Base-by-base conservation (phyloP, 2,888 invertebrate genomes). In the Polymixis flavicincta region DNA sequence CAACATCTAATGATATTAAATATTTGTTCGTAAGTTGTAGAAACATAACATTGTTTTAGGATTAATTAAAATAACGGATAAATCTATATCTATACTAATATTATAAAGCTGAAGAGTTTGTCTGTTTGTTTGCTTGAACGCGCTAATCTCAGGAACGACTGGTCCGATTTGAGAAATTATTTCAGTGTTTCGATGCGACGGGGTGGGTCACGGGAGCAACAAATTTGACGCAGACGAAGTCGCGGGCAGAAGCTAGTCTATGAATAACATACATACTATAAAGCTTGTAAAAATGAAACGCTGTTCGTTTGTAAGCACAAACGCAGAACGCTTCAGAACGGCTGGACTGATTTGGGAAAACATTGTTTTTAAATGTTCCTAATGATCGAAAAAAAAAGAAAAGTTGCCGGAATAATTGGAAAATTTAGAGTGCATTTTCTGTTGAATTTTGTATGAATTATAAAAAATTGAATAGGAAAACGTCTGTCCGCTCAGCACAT, bases 1-100 rank as follows among this genome's bases (percentile, higher is more conserved):
- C 17, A 57, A 64, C 67, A 57, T 71, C 37, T 71, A 57, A 72
- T 76, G 76, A 76, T 72, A 55, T 72, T 25, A 67, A 68, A 71
- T 71, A 42, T 83, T 54, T 83, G 42, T 11, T 55, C 22, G 45
- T 76, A 28, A 28, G 14, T 45, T 54, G 19, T 25, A 52, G 52
- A 28, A 42, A 25, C 14, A 22, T 57, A 19, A 22, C 11, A 1
- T n/a, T 50, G 28, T 32, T 72, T 79, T 19, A 37, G n/a, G 19
- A 52, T 78, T 13, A 37, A 32, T 42, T 42, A 42, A 9, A 45
- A 11, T 52, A 32, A 37, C 11, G 28, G 11, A 37, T n/a, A 54
- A 60, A 69, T 63, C 7, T 32, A 45, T 45, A n/a, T n/a, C n/a
- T n/a, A n/a, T n/a, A n/a, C n/a, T n/a, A n/a, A n/a, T n/a, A n/a